A percentile compares a stretch with the other conserved stretches of the same genome.
phyloP scores from a whole-genome alignment of 2,113 vertebrate species.

The Rousettus leschenaultii region DNA sequence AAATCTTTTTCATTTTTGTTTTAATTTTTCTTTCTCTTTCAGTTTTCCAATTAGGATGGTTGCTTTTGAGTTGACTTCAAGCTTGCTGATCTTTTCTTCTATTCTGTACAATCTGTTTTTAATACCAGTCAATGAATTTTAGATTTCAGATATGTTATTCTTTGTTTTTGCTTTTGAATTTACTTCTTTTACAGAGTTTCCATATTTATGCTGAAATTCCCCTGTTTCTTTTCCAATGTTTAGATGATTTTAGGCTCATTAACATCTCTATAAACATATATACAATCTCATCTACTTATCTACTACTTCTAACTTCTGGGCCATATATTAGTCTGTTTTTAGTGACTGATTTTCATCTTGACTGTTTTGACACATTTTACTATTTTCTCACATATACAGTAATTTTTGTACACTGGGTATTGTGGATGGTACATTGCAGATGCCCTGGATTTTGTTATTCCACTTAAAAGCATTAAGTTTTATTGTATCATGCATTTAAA shows the following conservation, averaged over 20 bases:
- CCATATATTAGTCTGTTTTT: neutral
- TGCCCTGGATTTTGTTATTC: neutral
- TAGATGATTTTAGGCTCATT: neutral
- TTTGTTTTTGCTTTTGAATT: conserved; percentile 3
- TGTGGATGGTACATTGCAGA: neutral
- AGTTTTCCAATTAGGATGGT: neutral
- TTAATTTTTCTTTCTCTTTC: neutral
- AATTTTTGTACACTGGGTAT: neutral
- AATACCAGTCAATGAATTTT: neutral
- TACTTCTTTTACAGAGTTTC: neutral
- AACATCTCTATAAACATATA: neutral
- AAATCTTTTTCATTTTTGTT: neutral
- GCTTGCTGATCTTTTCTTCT: neutral
- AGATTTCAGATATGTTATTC: neutral
- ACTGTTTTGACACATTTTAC: neutral
- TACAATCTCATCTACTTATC: neutral
- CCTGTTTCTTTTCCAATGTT: neutral
- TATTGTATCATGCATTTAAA: neutral
- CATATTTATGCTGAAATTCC: neutral
- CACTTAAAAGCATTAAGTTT: neutral
- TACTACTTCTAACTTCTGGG: neutral
- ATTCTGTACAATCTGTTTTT: neutral
- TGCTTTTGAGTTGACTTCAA: neutral
- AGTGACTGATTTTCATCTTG: conserved; percentile 12
- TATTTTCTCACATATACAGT: neutral